These are phyloP conservation scores for Clarias gariepinus DNA, from an alignment of 2,113 vertebrate genomes.

Conservation along the genomic window DNA sequence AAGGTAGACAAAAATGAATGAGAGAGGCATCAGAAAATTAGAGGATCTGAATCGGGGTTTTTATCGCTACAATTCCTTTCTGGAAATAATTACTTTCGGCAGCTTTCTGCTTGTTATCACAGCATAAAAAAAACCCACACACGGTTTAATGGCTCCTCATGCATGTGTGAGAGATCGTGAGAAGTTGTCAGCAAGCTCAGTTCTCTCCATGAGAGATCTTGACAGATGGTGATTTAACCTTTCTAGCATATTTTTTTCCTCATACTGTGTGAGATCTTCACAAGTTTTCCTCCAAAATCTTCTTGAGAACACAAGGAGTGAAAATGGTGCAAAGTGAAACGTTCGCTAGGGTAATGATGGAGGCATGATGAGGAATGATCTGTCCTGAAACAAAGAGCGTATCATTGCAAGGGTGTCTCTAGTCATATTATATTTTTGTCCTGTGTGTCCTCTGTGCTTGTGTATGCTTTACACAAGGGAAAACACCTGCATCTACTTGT, in stretches of 20 bases:
- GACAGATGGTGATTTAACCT: slow-evolving; percentile 33
- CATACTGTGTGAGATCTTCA: slow-evolving; percentile 31
- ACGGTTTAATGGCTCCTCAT: slow-evolving; percentile 35
- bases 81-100: slow-evolving; percentile 51
- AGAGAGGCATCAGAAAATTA: not conserved
- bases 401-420: not conserved
- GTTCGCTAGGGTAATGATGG: not conserved
- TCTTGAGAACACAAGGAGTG: not conserved
- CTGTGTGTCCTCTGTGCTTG: not conserved
- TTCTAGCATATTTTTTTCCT: slow-evolving; percentile 34
- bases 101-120: slow-evolving; percentile 38
- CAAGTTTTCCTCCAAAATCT: slow-evolving; percentile 5
- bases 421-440: not conserved
- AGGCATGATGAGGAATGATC: not conserved
- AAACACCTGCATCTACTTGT: slow-evolving; percentile 22
- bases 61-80: slow-evolving; percentile 46
- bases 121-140: slow-evolving; percentile 26
- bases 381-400: slow-evolving; percentile 5
- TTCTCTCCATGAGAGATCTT: slow-evolving; percentile 25
- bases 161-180: slow-evolving; percentile 3
- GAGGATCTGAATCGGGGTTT: slow-evolving; percentile 41
- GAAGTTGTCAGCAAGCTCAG: not conserved
- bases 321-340: not conserved
- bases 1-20: slow-evolving; percentile 25
- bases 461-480: not conserved